Percentiles rank a stretch among this genome's conserved stretches.
These are phyloP conservation scores for Plectrocnemia conspersa DNA, from an alignment of 1,140 invertebrate genomes.

Conservation along the genomic window DNA sequence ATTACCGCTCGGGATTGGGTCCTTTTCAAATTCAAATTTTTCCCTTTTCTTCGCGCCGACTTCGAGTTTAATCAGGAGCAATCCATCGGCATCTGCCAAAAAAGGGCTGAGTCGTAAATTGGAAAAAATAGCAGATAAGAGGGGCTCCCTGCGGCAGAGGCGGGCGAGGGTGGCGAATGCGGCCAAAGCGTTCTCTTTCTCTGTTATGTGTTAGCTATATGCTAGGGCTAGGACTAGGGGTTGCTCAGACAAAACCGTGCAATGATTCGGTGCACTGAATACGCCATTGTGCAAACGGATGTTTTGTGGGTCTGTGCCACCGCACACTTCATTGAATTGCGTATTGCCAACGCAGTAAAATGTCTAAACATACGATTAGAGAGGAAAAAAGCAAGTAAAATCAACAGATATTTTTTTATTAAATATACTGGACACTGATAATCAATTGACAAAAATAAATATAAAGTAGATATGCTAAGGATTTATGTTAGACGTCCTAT, in stretches of 20 bases:
- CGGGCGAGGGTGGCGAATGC: slow-evolving; percentile 18
- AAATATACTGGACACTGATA: too few relatives aligned
- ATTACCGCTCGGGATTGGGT: slow-evolving; percentile 27
- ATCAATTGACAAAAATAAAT: too few relatives aligned
- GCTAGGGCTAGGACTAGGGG: not conserved
- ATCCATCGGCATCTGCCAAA: slow-evolving; percentile 37
- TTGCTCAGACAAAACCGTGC: slow-evolving; percentile 22
- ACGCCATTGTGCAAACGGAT: slow-evolving; percentile 23
- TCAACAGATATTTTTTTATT: too few relatives aligned
- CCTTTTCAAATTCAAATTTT: slow-evolving; percentile 35
- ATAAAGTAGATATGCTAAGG: too few relatives aligned
- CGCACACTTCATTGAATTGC: not conserved
- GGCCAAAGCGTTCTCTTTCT: not conserved
- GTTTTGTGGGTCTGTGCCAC: not conserved
- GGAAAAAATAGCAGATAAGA: slow-evolving; percentile 37
- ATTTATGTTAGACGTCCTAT: too few relatives aligned
- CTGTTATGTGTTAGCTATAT: not conserved
- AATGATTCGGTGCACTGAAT: slow-evolving; percentile 35
- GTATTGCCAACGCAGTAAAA: too few relatives aligned
- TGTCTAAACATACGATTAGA: too few relatives aligned
- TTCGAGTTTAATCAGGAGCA: slow-evolving; percentile 33
- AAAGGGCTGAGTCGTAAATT: slow-evolving; percentile 36
- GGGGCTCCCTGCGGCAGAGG: slow-evolving; percentile 17
- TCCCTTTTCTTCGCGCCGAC: slow-evolving; percentile 18
- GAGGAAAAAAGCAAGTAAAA: too few relatives aligned